Evolutionary conservation across 2,888 invertebrate genomes (phyloP), one percentile per base, ranked within the genome.

Genomic region (Boloria euphrosyne): DNA sequence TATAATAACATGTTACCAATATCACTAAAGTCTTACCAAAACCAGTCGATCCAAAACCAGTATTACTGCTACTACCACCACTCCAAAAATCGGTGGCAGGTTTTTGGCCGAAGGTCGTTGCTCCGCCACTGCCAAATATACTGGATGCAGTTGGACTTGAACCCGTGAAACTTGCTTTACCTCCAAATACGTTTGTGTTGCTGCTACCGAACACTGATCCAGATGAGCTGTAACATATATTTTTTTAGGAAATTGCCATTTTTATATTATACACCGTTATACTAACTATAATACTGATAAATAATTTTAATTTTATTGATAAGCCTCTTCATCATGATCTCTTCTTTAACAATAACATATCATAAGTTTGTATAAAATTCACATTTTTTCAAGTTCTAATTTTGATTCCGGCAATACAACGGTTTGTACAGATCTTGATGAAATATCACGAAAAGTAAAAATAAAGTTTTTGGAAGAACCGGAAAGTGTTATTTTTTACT

Each of bases 91-190:
- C 85, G 7, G 75, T 74, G 0, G 85, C 78, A 0, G 83, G 84
- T 54, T 85, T 85, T 64, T 84, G 86, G 14, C 79, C 83, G 49
- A 87, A 86, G 0, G 85, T 53, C 0, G 82, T 64, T 4, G 73
- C 65, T 0, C 74, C 78, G 0, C 81, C 82, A 0, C 84, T 82
- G 0, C 89, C 87, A 62, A 90, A 90, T 68, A 90, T 87, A 13
- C 80, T 81, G 0, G 87, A 76, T 0, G 89, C 80, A 0, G 83
- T 73, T 0, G 81, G 71, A 65, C 82, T 87, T 0, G 84, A 46
- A 57, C 90, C 90, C 0, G 87, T 86, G 71, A 93, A 93, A 0
- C 86, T 58, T 0, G 88, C 13, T 64, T 87, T 89, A 4, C 81
- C 78, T 7, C 89, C 89, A 68, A 93, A 93, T 2, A 89, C 84